Evolutionary conservation across 1,140 invertebrate species (phyloP).

Genomic region (Triops longicaudatus): DNA sequence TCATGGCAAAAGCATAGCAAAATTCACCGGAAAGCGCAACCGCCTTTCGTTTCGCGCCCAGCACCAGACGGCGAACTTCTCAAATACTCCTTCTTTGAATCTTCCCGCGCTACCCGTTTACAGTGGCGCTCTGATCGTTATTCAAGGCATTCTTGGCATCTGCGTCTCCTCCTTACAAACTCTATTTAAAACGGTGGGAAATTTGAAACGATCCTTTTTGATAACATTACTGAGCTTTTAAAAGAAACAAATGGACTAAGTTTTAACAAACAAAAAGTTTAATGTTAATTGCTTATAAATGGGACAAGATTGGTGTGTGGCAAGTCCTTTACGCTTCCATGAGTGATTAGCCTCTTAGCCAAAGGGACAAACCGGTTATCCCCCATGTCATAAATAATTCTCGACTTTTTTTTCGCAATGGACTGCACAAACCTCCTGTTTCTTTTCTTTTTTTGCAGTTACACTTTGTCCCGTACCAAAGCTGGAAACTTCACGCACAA

Average conservation of each 20-base stretch:
- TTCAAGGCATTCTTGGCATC: no score
- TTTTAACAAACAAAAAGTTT: neutral
- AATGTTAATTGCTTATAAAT: neutral
- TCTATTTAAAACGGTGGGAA: no score
- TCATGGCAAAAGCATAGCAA: neutral
- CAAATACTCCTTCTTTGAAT: neutral
- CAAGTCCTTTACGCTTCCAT: neutral
- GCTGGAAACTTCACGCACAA: neutral
- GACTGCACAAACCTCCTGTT: neutral
- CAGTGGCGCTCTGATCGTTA: no score
- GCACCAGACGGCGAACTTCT: neutral
- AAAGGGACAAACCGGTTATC: neutral
- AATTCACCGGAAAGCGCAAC: neutral
- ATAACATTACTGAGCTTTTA: no score
- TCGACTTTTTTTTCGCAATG: neutral
- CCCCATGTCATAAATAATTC: constrained; percentile 8
- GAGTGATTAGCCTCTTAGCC: neutral
- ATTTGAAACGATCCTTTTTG: no score
- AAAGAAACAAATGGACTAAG: no score
- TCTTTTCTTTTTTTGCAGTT: neutral
- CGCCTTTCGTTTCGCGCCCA: neutral
- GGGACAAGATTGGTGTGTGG: neutral
- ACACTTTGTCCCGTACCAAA: neutral
- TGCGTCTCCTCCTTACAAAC: no score
- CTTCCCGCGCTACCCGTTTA: neutral